These are phyloP conservation scores for Anniella stebbinsi DNA, from an alignment of 2,797 vertebrate genomes.

Conservation along the genomic window DNA sequence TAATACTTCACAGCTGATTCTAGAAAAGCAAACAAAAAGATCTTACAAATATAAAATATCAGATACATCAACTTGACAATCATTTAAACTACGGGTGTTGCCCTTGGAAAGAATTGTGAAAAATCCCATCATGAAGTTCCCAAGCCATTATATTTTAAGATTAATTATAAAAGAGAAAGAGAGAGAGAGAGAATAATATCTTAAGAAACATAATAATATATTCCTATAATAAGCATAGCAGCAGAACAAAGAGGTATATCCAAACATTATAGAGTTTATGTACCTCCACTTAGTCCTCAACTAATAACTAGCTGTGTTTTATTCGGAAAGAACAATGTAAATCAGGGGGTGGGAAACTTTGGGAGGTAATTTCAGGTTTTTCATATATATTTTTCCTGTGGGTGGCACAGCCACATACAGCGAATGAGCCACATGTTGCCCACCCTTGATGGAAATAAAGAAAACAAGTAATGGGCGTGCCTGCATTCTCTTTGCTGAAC, in stretches of 20 bases:
- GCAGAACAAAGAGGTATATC: not conserved
- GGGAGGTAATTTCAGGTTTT: too few relatives aligned
- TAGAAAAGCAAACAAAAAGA: not conserved
- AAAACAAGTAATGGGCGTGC: not conserved
- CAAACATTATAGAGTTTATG: not conserved
- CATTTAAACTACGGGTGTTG: not conserved
- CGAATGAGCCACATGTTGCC: too few relatives aligned
- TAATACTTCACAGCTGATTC: not conserved
- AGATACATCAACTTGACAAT: not conserved
- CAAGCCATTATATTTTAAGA: not conserved
- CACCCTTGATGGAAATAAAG: not conserved
- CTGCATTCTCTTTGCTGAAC: not conserved
- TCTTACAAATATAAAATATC: not conserved
- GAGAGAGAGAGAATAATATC: not conserved
- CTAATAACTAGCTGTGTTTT: not conserved
- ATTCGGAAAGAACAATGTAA: not conserved
- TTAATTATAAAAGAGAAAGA: not conserved
- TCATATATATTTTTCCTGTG: too few relatives aligned
- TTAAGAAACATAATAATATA: not conserved
- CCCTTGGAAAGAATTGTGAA: not conserved
- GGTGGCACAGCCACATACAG: too few relatives aligned
- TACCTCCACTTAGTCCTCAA: not conserved
- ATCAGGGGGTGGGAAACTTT: too few relatives aligned
- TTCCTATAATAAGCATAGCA: not conserved
- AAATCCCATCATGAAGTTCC: not conserved